Evolutionary conservation across 2,113 vertebrate genomes (phyloP).

Genomic region (Gymnorhina tibicen): DNA sequence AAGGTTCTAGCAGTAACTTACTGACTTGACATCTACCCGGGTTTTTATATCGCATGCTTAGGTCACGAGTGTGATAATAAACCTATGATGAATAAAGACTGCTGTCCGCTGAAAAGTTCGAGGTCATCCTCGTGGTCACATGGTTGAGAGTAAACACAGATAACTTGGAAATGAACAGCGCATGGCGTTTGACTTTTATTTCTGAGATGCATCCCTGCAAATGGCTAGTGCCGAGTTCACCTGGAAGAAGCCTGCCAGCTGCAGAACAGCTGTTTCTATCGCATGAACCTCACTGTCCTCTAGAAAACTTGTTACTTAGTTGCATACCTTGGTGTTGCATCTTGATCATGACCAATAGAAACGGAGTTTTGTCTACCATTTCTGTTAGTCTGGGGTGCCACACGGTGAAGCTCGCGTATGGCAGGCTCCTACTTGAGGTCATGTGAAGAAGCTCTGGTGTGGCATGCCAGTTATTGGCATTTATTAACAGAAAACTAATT

Average conservation of each 20-base stretch:
- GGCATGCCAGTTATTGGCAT: background rate
- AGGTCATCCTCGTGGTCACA: background rate
- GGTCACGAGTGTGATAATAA: background rate
- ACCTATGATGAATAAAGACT: background rate
- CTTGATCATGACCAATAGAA: too few species aligned
- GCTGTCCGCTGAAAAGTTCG: background rate
- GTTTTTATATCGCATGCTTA: accelerated
- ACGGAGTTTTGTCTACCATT: accelerated
- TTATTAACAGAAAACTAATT: background rate
- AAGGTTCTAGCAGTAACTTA: background rate
- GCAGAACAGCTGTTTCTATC: background rate
- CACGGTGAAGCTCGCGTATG: accelerated
- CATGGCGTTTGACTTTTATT: background rate
- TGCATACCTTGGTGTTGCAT: background rate
- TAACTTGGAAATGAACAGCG: background rate
- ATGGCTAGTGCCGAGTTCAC: accelerated
- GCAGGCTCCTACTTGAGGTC: background rate
- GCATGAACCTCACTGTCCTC: accelerated
- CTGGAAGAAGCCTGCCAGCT: background rate
- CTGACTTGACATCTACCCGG: accelerated
- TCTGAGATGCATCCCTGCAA: background rate
- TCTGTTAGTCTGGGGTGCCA: accelerated
- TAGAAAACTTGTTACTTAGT: background rate
- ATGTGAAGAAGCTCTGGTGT: background rate
- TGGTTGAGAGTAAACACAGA: background rate